These are phyloP conservation scores for Phaedon cochleariae DNA, from an alignment of 2,888 invertebrate genomes.

Conservation along the genomic window DNA sequence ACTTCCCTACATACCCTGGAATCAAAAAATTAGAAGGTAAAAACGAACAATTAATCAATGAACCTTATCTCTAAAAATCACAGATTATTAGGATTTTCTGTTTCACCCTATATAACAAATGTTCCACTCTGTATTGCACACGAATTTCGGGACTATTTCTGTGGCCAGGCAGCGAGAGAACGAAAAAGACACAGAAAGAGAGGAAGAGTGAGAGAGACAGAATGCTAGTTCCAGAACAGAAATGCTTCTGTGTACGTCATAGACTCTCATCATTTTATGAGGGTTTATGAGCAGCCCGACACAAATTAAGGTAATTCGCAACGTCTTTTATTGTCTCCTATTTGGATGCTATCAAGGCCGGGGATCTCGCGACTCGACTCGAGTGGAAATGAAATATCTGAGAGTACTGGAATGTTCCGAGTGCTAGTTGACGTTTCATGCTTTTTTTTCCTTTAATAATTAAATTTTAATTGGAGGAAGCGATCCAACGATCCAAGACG, in stretches of 20 bases:
- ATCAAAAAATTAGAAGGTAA: too few species aligned
- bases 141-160: too few species aligned
- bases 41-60: too few species aligned
- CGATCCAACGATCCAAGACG: background rate
- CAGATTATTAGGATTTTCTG: too few species aligned
- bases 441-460: background rate
- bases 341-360: background rate
- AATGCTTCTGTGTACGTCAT: background rate
- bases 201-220: too few species aligned
- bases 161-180: too few species aligned
- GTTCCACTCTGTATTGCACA: too few species aligned
- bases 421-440: background rate
- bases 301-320: background rate
- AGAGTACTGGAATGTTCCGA: background rate
- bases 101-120: too few species aligned
- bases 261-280: background rate
- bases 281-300: background rate
- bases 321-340: conserved; percentile 1
- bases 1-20: too few species aligned
- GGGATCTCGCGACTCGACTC: background rate
- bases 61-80: too few species aligned
- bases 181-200: too few species aligned
- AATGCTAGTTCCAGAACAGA: background rate
- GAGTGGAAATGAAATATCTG: background rate
- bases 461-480: background rate